These are phyloP conservation scores for Brienomyrus brachyistius DNA, from an alignment of 2,113 vertebrate species.

Conservation along the genomic window DNA sequence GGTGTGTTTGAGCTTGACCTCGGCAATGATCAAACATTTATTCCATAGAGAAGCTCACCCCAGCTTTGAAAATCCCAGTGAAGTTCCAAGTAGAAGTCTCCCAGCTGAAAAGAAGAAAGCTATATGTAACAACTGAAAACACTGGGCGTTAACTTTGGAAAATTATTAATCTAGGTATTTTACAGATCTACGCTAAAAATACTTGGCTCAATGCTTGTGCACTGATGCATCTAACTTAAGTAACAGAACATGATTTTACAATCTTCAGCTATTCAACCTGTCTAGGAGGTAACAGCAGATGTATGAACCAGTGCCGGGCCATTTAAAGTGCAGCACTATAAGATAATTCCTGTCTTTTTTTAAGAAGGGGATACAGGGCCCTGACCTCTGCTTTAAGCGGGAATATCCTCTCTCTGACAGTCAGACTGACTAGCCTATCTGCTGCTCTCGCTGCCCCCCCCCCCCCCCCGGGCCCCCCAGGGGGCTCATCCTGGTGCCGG, in stretches of 20 bases:
- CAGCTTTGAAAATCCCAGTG: conserved; percentile 99
- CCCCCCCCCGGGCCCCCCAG: fast-evolving
- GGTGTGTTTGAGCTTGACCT: neutral
- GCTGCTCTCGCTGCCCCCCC: neutral
- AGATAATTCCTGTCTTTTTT: neutral
- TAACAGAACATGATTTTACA: neutral
- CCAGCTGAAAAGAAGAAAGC: conserved; percentile 70
- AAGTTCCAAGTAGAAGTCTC: conserved; percentile 98
- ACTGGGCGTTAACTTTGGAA: neutral
- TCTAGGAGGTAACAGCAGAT: neutral
- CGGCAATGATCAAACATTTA: neutral
- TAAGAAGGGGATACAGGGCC: neutral
- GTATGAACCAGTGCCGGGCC: neutral
- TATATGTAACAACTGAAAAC: conserved; percentile 15
- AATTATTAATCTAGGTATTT: neutral
- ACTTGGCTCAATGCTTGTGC: neutral
- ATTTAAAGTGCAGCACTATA: neutral
- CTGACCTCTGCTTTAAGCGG: neutral
- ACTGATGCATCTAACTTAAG: neutral
- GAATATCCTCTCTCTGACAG: neutral
- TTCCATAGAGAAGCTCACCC: conserved; percentile 70
- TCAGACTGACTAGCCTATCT: neutral
- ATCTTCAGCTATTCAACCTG: neutral
- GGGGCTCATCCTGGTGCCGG: neutral
- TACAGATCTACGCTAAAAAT: neutral